A percentile compares a stretch with the other conserved stretches of the same genome.
Evolutionary conservation across 2,888 invertebrate genomes (phyloP).

Genomic region (Epinotia nisella): DNA sequence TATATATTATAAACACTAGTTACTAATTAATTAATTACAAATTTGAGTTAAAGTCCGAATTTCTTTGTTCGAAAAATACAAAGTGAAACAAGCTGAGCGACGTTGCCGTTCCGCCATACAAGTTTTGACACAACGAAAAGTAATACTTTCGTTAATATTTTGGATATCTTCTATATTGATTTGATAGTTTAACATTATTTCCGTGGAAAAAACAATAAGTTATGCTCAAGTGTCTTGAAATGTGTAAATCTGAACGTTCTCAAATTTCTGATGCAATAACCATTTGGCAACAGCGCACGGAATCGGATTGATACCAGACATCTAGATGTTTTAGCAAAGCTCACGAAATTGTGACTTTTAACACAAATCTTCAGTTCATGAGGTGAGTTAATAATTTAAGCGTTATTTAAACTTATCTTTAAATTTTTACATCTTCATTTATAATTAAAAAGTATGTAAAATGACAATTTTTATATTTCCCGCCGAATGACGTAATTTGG

Average conservation of each 20-base stretch:
- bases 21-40: not conserved
- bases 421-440: too few relatives aligned
- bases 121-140: constrained; percentile 53
- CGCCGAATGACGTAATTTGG: constrained; percentile 79
- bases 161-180: constrained; percentile 38
- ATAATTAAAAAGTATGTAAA: constrained; percentile 59
- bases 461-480: constrained; percentile 72
- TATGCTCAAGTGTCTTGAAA: constrained; percentile 75
- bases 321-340: constrained; percentile 72
- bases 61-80: constrained; percentile 64
- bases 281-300: constrained; percentile 80
- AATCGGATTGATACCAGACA: constrained; percentile 68
- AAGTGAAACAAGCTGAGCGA: constrained; percentile 62
- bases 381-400: constrained; percentile 63
- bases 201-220: constrained; percentile 58
- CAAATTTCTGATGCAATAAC: constrained; percentile 81
- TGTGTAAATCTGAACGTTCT: constrained; percentile 75
- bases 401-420: constrained; percentile 42
- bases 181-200: constrained; percentile 50
- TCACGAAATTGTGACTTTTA: constrained; percentile 62
- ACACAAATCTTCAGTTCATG: constrained; percentile 65
- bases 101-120: constrained; percentile 73
- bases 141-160: constrained; percentile 30
- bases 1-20: not conserved
- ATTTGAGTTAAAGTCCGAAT: constrained; percentile 1